Evolutionary conservation across 92 coral and sea anemone species (phyloP).

Genomic region (Siderastrea radians): DNA sequence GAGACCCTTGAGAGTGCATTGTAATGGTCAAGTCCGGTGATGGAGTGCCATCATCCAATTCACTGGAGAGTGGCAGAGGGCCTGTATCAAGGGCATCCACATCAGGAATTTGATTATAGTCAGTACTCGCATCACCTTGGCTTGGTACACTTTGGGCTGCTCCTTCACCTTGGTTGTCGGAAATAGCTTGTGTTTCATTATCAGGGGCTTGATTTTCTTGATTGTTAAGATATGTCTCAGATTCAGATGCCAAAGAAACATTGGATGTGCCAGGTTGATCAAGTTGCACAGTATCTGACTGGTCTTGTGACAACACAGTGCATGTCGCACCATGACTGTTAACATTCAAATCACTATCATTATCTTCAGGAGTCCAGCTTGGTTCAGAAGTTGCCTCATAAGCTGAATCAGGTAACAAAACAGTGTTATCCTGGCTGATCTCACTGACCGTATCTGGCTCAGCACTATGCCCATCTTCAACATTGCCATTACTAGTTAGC

Average conservation of each 20-base stretch:
- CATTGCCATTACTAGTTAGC: not conserved
- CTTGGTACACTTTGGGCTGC: not conserved
- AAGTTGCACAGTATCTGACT: not conserved
- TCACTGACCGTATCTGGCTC: not conserved
- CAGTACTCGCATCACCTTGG: not conserved
- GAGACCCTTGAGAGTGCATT: slow-evolving; percentile 22
- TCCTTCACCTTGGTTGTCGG: not conserved
- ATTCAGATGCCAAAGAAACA: not conserved
- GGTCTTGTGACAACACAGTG: not conserved
- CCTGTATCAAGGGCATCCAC: not conserved
- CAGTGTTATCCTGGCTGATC: not conserved
- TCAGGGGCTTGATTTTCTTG: not conserved
- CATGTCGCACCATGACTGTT: not conserved
- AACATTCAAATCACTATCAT: not conserved
- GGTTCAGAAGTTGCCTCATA: not conserved
- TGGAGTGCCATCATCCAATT: not conserved
- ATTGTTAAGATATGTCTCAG: no score
- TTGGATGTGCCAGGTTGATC: not conserved
- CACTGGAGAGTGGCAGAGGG: not conserved
- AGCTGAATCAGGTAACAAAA: not conserved
- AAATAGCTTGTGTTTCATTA: not conserved
- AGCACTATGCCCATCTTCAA: not conserved
- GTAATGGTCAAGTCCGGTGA: slow-evolving; percentile 8
- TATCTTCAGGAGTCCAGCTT: not conserved
- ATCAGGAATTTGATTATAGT: not conserved